Base-by-base conservation (phyloP, 2,888 invertebrate genomes). In the Eupithecia insigniata region DNA sequence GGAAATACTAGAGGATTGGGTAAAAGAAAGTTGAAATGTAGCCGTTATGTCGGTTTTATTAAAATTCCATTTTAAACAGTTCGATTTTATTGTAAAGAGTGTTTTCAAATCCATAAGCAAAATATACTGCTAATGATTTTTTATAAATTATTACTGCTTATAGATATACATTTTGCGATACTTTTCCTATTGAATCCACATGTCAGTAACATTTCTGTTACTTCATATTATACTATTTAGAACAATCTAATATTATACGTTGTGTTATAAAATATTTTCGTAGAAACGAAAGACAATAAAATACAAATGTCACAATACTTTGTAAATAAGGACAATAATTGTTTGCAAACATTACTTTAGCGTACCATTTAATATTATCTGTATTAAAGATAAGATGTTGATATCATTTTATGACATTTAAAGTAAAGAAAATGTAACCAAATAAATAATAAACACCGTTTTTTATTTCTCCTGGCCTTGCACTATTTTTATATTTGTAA, bases 341-440 rank as follows among this genome's bases (percentile, higher is more conserved):
- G 36, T 74, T 71, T 69, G 67, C 22, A 61, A 74, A 65, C 75
- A 79, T 76, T 71, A 73, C 74, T 73, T 71, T 71, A 73, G 69
- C 60, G 71, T 73, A 83, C 86, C 85, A 85, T 82, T 75, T 79
- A 82, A 85, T 92, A 92, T 92, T 93, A 93, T 93, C 93, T 92
- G 91, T 93, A 93, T 93, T 93, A 92, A 87, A 81, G 79, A 82
- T 93, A 94, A 93, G 93, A 92, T 92, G 94, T 94, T 94, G 88
- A 92, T 93, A 93, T 93, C 92, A 93, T 92, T 92, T 93, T 93
- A 93, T 91, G 92, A 92, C 88, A 92, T 92, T 93, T 92, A 89
- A 93, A 92, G 92, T 91, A 92, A 92, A 91, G 55, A 66, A 90
- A 87, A 86, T 90, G 87, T 91, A 90, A 89, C 86, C 87, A 84